Base-by-base conservation (phyloP, 2,113 vertebrate species). In the Cynoglossus semilaevis region DNA sequence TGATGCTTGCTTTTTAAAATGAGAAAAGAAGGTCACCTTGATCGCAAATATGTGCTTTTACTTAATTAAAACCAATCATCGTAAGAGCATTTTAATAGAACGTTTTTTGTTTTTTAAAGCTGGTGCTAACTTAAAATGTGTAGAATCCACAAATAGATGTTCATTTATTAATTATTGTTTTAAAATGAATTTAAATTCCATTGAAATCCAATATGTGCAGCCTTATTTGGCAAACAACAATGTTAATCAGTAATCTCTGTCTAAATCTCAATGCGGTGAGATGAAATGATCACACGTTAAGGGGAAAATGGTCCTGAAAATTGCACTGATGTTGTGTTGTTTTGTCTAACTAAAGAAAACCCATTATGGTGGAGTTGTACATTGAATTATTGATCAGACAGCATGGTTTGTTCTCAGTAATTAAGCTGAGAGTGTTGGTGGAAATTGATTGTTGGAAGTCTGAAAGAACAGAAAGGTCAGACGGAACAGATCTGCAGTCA, bases 321-420 rank as follows among this genome's bases (percentile, higher is more conserved):
- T 40, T 7, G 4, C 7, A 15, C 18, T 29, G 14, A 9, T 48
- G 5, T 8, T 9, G 1, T 18, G 16, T 53, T 1, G 40, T 42
- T 6, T 34, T 37, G 34, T 49, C 14, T 38, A 48, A 19, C 65
- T 18, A 17, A 69, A 60, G 51, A 58, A 50, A 69, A 52, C 7
- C 29, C 51, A 71, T 58, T 29, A 69, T 51, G 44, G 56, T 52
- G 5, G 52, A 53, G 29, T 48, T 72, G 61, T 57, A 16, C 58
- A 68, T 75, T 18, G 72, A 70, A 38, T 59, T 77, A 82, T 81
- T 75, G 81, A 83, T 69, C 74, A 40, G 29, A 17, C 47, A 6
- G 40, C 41, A 43, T 65, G 42, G 64, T 70, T 80, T 74, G 43
- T 77, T 79, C 56, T 43, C 58, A 50, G 59, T 77, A 83, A 85